These are phyloP conservation scores for Origma solitaria DNA, from an alignment of 2,113 vertebrate species.

Conservation along the genomic window DNA sequence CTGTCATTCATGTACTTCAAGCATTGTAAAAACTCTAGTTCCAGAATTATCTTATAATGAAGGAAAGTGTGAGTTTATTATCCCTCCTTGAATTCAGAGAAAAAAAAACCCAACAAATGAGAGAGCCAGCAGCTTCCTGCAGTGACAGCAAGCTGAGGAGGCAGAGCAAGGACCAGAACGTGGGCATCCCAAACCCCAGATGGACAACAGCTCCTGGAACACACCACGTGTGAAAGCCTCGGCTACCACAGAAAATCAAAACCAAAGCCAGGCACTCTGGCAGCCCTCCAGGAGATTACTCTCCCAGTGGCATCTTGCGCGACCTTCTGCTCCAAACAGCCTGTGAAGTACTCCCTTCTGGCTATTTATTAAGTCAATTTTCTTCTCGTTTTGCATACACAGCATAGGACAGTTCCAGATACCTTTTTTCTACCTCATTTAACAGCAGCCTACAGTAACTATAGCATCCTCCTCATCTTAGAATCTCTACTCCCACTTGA, in stretches of 20 bases:
- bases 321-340: conserved; percentile 23
- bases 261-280: not conserved
- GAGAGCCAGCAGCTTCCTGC: not conserved
- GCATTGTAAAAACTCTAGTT: not conserved
- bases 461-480: not conserved
- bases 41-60: not conserved
- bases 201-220: not conserved
- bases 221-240: not conserved
- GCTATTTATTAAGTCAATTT: conserved; percentile 50
- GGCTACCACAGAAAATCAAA: not conserved
- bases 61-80: not conserved
- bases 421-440: conserved; percentile 37
- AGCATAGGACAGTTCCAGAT: conserved; percentile 1
- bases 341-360: not conserved
- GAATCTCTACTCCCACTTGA: conserved; percentile 22
- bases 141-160: not conserved
- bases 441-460: conserved; percentile 4
- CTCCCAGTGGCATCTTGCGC: not conserved
- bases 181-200: not conserved
- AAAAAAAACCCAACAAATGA: not conserved
- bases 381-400: not conserved
- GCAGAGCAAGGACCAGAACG: not conserved
- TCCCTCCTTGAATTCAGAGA: not conserved
- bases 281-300: not conserved
- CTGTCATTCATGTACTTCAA: not conserved